phyloP scores from a whole-genome alignment of 1,140 invertebrate genomes.

The Gyrodactylus salaris region DNA sequence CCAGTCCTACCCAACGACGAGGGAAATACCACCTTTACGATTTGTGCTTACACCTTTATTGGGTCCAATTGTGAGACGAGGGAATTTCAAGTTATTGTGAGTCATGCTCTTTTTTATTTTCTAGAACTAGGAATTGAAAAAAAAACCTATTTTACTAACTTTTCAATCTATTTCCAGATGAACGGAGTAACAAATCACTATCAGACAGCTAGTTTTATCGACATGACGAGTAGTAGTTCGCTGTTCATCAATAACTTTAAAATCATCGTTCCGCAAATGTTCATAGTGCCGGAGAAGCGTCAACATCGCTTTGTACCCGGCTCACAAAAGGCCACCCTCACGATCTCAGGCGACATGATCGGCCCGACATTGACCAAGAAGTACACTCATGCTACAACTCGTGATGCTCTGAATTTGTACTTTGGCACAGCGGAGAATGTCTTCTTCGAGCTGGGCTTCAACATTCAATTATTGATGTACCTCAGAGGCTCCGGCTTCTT shows the following conservation, averaged over 20 bases:
- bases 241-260: constrained; percentile 73
- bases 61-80: constrained; percentile 39
- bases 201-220: constrained; percentile 56
- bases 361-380: constrained; percentile 38
- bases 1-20: constrained; percentile 49
- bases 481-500: constrained; percentile 55
- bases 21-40: constrained; percentile 36
- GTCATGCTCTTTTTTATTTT: background rate
- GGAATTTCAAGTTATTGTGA: constrained; percentile 30
- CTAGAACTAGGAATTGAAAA: background rate
- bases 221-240: constrained; percentile 57
- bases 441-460: constrained; percentile 70
- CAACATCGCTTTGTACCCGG: constrained; percentile 69
- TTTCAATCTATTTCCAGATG: constrained; percentile 24
- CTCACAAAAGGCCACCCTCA: constrained; percentile 37
- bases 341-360: constrained; percentile 40
- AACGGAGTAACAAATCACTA: constrained; percentile 59
- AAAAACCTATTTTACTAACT: constrained; percentile 6
- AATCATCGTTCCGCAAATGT: constrained; percentile 58
- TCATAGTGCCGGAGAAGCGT: constrained; percentile 49
- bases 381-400: constrained; percentile 13
- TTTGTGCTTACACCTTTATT: constrained; percentile 48
- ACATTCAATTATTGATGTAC: constrained; percentile 54
- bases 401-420: constrained; percentile 15
- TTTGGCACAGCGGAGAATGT: constrained; percentile 58